Base-by-base conservation (phyloP, 2,113 vertebrate genomes). In the Irena cyanogastra region DNA sequence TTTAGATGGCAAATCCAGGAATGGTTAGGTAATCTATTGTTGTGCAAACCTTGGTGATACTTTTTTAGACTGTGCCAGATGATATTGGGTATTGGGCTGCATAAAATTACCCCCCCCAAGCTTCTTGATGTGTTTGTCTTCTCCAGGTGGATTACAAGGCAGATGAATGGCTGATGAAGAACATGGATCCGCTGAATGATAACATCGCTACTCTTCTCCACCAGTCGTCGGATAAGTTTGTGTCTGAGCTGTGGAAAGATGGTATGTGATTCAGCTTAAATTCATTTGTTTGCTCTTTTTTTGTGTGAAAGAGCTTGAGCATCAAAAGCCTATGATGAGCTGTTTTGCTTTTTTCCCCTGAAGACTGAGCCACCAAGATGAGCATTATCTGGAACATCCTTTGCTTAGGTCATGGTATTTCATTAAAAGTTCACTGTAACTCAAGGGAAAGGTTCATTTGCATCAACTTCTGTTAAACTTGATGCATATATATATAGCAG, bases 171-270 rank as follows among this genome's bases (percentile, higher is more conserved):
- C 98, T 99, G 96, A 99, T 99, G 99, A 99, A 99, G 98, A 99
- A 99, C 97, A 99, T 99, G 99, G 99, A 99, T 96, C 99, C 99
- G 0, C 97, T 99, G 97, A 99, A 99, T 1, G 99, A 99, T 94
- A 99, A 99, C 70, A 98, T 99, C 16, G 98, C 99, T 42, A 97
- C 99, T 0, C 98, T 99, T 68, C 98, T 99, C 66, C 99, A 99
- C 97, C 98, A 99, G 94, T 99, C 99, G 2, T 99, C 98, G 1
- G 99, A 99, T 98, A 99, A 99, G 92, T 99, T 99, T 96, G 98
- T 99, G 72, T 99, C 98, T 4, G 99, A 99, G 96, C 98, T 99
- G 21, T 99, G 99, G 99, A 99, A 98, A 96, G 99, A 99, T 87
- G 99, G 99, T 99, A 98, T 97, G 99, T 97, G 65, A 91, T 89